Percentiles rank a stretch among this genome's conserved stretches.
Evolutionary conservation across 1,140 invertebrate genomes (phyloP).

Genomic region (Neodiprion pinetum): DNA sequence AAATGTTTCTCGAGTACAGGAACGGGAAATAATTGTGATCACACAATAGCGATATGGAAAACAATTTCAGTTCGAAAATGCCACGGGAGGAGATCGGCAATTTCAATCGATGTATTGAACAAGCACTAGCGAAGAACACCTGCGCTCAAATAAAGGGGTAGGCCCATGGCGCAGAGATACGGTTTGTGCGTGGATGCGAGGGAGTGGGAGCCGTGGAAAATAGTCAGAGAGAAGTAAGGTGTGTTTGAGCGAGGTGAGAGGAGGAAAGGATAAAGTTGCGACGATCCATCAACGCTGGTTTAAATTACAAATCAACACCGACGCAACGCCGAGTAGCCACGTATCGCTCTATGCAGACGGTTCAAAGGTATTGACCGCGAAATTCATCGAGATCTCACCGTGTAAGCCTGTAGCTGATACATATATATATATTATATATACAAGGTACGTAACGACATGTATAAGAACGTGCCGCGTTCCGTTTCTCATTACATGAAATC

Average conservation of each 20-base stretch:
- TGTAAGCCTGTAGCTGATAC: too few relatives aligned
- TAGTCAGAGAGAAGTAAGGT: too few relatives aligned
- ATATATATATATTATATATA: too few relatives aligned
- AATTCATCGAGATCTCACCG: not conserved
- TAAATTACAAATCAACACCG: constrained; percentile 12
- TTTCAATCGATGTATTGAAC: not conserved
- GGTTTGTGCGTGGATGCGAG: not conserved
- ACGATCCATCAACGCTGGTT: constrained; percentile 14
- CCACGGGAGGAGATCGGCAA: not conserved
- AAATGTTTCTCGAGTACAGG: not conserved
- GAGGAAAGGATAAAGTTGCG: constrained; percentile 10
- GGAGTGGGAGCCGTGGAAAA: not conserved
- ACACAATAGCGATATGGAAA: not conserved
- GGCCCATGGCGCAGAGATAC: too few relatives aligned
- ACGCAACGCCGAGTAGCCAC: not conserved
- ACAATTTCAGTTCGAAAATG: not conserved
- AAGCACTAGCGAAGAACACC: not conserved
- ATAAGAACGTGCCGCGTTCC: too few relatives aligned
- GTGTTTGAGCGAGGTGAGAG: not conserved
- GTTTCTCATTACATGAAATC: too few relatives aligned
- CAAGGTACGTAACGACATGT: too few relatives aligned
- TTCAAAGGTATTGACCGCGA: not conserved
- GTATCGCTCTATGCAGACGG: not conserved
- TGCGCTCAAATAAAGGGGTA: not conserved
- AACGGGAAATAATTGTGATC: not conserved